Evolutionary conservation across 2,797 vertebrate genomes (phyloP).

Genomic region (Enteromius viviparus): DNA sequence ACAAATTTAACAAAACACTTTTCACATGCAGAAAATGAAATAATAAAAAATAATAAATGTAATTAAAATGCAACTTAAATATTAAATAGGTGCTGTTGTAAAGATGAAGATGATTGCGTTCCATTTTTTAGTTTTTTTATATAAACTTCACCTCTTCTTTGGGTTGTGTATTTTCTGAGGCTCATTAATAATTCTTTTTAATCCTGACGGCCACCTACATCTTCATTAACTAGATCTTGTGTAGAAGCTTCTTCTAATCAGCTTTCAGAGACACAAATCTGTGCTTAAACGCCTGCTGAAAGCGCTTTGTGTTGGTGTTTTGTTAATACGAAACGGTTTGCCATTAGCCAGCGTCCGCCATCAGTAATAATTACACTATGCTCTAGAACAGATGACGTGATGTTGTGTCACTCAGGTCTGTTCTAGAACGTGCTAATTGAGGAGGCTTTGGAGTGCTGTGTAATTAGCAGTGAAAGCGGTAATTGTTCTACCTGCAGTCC

Average conservation of each 20-base stretch:
- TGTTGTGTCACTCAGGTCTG: background rate
- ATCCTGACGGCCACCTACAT: constrained; percentile 54
- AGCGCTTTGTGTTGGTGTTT: background rate
- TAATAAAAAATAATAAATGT: background rate
- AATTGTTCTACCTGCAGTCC: background rate
- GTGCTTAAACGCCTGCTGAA: background rate
- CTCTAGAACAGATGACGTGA: background rate
- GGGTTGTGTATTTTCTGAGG: background rate
- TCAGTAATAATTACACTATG: background rate
- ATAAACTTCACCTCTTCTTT: background rate
- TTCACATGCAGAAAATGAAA: background rate
- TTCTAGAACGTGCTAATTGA: background rate
- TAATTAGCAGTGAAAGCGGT: constrained; percentile 2
- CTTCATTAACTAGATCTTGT: constrained; percentile 44
- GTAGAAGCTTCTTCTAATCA: constrained; percentile 47
- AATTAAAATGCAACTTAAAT: background rate
- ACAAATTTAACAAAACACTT: no score
- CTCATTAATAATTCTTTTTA: constrained; percentile 40
- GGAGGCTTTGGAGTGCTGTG: background rate
- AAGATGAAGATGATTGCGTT: background rate
- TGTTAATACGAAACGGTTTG: background rate
- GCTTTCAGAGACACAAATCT: constrained; percentile 48
- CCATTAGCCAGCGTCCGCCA: background rate
- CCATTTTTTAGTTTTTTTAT: background rate
- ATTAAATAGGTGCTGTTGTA: background rate